Evolutionary conservation across 2,888 invertebrate genomes (phyloP).

Genomic region (Ormyrus pomaceus): DNA sequence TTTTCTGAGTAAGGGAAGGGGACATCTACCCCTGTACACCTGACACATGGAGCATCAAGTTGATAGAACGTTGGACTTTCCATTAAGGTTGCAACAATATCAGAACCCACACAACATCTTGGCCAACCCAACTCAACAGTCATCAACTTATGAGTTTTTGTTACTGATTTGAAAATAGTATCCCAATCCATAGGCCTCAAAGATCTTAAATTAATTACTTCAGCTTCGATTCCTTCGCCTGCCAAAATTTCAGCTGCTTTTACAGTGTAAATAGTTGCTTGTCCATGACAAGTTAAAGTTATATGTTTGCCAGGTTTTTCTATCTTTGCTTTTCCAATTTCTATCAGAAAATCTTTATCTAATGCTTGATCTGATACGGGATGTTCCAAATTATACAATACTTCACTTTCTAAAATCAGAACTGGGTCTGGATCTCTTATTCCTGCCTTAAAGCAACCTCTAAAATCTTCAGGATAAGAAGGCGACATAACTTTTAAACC

Average conservation of each 20-base stretch:
- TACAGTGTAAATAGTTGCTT: constrained; percentile 59
- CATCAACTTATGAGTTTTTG: constrained; percentile 81
- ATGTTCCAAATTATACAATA: constrained; percentile 79
- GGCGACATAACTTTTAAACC: constrained; percentile 80
- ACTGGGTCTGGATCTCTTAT: constrained; percentile 82
- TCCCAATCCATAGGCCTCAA: constrained; percentile 78
- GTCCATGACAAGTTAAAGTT: constrained; percentile 60
- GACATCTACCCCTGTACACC: constrained; percentile 62
- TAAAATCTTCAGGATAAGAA: constrained; percentile 79
- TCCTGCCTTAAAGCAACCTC: constrained; percentile 80
- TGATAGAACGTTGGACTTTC: constrained; percentile 64
- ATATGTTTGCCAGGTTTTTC: constrained; percentile 63
- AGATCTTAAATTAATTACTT: constrained; percentile 80
- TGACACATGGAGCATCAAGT: constrained; percentile 62
- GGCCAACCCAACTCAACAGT: constrained; percentile 84
- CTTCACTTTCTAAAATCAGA: constrained; percentile 81
- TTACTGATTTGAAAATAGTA: constrained; percentile 76
- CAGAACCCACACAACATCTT: constrained; percentile 77
- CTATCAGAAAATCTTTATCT: constrained; percentile 62
- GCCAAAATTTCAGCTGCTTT: constrained; percentile 61
- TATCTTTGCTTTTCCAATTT: constrained; percentile 64
- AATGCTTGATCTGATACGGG: constrained; percentile 69
- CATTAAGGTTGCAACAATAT: constrained; percentile 63
- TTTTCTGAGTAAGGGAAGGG: constrained; percentile 64
- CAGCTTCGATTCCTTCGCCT: constrained; percentile 76